Evolutionary conservation across 2,888 invertebrate genomes (phyloP), one percentile per base, ranked within the genome.

Genomic region (Plemyria rubiginata): DNA sequence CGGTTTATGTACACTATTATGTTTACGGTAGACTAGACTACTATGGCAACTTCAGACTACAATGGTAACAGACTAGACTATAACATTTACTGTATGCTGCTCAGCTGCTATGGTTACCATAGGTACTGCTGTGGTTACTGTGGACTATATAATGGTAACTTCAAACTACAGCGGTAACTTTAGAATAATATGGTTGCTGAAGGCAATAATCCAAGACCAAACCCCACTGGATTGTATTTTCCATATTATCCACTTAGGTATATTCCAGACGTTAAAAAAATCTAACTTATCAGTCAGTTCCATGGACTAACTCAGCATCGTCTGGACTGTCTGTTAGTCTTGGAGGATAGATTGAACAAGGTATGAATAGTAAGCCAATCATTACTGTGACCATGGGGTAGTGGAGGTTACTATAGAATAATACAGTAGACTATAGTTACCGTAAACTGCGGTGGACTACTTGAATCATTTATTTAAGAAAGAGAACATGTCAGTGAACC

Each of bases 1-100:
- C 13, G 15, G 51, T 51, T 51, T 36, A 15, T 40, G 13, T 51
- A 16, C 3, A 41, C n/a, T 41, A 41, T 13, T 52, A 29, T 32
- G 29, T 29, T n/a, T 49, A 29, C 49, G 28, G 32, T 32, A 5
- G 0, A 7, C 5, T 7, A 32, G 41, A 13, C 41, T 43, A 43
- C 43, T 43, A 43, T 2, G 3, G 22, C 22, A 22, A 22, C 22
- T 22, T 22, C 22, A 22, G 22, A 22, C 22, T 22, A 22, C 22
- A 2, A 22, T 22, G 1, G 22, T 22, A 22, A 22, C 22, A 3
- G 22, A 43, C 53, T 32, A 29, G 28, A 40, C 32, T 32, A 32
- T 5, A 8, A 32, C 8, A 8, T 6, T 32, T 32, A 11, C 36
- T 38, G 36, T 4, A 38, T 11, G 9, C 36, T 28, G 22, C 22